These are phyloP conservation scores for Rhagologus leucostigma DNA, from an alignment of 2,113 vertebrate genomes.

Conservation along the genomic window DNA sequence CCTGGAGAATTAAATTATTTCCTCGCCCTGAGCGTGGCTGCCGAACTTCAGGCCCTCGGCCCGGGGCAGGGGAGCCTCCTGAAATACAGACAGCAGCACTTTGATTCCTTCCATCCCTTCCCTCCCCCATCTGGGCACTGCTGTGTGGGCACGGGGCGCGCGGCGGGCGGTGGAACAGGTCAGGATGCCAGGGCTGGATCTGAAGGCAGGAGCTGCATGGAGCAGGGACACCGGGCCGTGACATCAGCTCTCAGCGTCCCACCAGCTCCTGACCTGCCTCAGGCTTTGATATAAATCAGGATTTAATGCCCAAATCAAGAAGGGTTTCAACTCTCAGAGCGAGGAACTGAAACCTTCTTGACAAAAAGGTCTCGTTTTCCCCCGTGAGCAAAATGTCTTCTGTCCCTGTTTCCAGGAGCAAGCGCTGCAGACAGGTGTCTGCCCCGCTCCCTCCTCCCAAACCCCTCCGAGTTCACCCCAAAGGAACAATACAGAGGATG, in stretches of 20 bases:
- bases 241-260: background rate
- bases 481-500: background rate
- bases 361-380: background rate
- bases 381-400: background rate
- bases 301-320: background rate
- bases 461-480: background rate
- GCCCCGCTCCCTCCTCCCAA: background rate
- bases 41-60: background rate
- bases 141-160: background rate
- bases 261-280: background rate
- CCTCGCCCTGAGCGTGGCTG: background rate
- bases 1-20: constrained; percentile 28
- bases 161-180: background rate
- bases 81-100: background rate
- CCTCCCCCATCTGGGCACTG: background rate
- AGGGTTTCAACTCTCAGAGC: background rate
- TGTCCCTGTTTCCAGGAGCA: background rate
- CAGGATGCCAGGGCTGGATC: background rate
- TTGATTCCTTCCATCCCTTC: background rate
- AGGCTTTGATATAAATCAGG: background rate
- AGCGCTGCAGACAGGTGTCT: background rate
- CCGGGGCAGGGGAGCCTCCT: background rate
- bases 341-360: background rate
- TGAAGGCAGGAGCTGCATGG: background rate
- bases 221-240: background rate